phyloP scores from a whole-genome alignment of 2,888 invertebrate species.

The Sarcophaga rosellei region DNA sequence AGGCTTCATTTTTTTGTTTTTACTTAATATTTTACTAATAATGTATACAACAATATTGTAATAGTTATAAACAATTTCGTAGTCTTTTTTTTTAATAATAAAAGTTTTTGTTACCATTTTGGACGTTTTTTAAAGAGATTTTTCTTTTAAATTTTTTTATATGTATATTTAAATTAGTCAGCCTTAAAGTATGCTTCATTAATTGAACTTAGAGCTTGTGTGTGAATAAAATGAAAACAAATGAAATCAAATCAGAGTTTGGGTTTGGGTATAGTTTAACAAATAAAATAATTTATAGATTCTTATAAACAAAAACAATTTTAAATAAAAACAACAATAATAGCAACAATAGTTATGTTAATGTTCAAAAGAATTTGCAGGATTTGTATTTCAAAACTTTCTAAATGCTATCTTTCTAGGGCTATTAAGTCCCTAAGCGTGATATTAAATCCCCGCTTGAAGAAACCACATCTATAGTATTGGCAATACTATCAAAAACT shows the following conservation, averaged over 20 bases:
- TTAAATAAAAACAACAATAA: not conserved
- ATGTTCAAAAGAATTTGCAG: not conserved
- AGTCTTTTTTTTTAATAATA: slow-evolving; percentile 3
- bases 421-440: no score
- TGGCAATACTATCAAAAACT: no score
- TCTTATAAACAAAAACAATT: not conserved
- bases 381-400: no score
- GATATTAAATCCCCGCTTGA: no score
- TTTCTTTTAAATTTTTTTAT: not conserved
- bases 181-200: slow-evolving; percentile 60
- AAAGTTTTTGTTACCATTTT: slow-evolving; percentile 46
- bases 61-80: slow-evolving; percentile 6
- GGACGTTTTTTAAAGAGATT: slow-evolving; percentile 35
- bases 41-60: slow-evolving; percentile 9
- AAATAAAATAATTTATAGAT: not conserved
- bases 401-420: no score
- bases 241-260: no score
- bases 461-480: no score
- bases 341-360: not conserved
- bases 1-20: slow-evolving; percentile 31
- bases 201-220: not conserved
- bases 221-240: not conserved
- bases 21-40: slow-evolving; percentile 5
- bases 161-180: slow-evolving; percentile 22
- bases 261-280: not conserved